Base-by-base conservation (phyloP, 2,113 vertebrate species). In the Anarhynchus alexandrinus region DNA sequence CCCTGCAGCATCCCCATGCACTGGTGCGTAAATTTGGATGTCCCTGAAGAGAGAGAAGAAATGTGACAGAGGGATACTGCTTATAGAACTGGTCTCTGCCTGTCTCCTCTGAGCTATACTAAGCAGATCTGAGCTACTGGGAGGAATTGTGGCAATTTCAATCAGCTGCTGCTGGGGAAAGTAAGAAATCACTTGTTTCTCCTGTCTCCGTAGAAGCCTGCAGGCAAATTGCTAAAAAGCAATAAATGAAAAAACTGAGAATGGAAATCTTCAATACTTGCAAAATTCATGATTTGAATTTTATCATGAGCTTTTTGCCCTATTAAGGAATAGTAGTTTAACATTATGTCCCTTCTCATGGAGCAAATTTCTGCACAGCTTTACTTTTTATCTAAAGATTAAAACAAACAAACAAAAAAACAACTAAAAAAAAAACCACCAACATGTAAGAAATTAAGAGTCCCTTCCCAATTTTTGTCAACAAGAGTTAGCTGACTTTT, bases 11-110 rank as follows among this genome's bases (percentile, higher is more conserved):
- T 42, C 9, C 14, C 2, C 16, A 1, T 16, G 23, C 10, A 27
- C 25, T 15, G 10, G 5, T 36, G 18, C 0, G 0, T n/a, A 42
- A 62, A 64, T 6, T 2, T 30, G 6, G 9, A 2, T 26, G 9
- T 12, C 34, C 7, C 21, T 69, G 23, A 52, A 40, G 10, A 84
- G 38, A 14, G 10, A 62, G 30, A n/a, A 72, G 29, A 34, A 65
- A 83, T 20, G 23, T 23, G 25, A 34, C 18, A 29, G 15, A 40
- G 14, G 12, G 61, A 16, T 43, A 9, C 4, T 85, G 20, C 10
- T 76, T 26, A 17, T 9, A 62, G 8, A 40, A 30, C 26, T 52
- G 4, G 4, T 47, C 54, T 72, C 43, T 36, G 12, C 5, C 19
- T 66, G 49, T 32, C 32, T 86, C 8, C 29, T 58, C 38, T 70